phyloP scores from a whole-genome alignment of 2,113 vertebrate species.

The Mustela lutreola region DNA sequence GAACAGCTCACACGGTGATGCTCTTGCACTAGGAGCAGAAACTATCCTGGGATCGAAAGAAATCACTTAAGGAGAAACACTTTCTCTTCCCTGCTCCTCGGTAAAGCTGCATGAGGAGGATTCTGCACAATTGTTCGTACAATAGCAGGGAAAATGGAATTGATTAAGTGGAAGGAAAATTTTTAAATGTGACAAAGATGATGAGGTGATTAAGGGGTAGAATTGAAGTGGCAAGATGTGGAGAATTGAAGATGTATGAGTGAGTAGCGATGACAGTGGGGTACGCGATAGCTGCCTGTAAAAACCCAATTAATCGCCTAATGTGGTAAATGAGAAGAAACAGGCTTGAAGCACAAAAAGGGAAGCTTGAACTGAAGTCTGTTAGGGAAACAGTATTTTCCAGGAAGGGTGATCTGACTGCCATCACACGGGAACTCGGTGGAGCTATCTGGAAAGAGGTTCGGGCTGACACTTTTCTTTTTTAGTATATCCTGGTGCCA shows the following conservation, averaged over 20 bases:
- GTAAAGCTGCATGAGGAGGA: conserved; percentile 41
- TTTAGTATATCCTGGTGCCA: background rate
- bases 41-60: conserved; percentile 54
- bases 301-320: conserved; percentile 79
- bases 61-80: conserved; percentile 61
- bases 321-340: conserved; percentile 77
- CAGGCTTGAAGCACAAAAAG: conserved; percentile 61
- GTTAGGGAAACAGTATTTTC: conserved; percentile 56
- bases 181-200: conserved; percentile 78
- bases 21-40: conserved; percentile 71
- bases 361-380: conserved; percentile 47
- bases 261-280: conserved; percentile 68
- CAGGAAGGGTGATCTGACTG: conserved; percentile 46
- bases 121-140: conserved; percentile 60
- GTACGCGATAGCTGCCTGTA: conserved; percentile 73
- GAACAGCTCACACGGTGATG: conserved; percentile 68
- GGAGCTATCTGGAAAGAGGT: conserved; percentile 54
- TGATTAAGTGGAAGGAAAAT: conserved; percentile 79
- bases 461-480: background rate
- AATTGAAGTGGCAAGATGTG: conserved; percentile 73
- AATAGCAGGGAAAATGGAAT: conserved; percentile 72
- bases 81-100: conserved; percentile 48
- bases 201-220: conserved; percentile 81
- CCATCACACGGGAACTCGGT: background rate
- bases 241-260: conserved; percentile 74